Percentiles rank a stretch among this genome's conserved stretches.
These are phyloP conservation scores for Pygocentrus nattereri DNA, from an alignment of 2,797 vertebrate genomes.

Conservation along the genomic window DNA sequence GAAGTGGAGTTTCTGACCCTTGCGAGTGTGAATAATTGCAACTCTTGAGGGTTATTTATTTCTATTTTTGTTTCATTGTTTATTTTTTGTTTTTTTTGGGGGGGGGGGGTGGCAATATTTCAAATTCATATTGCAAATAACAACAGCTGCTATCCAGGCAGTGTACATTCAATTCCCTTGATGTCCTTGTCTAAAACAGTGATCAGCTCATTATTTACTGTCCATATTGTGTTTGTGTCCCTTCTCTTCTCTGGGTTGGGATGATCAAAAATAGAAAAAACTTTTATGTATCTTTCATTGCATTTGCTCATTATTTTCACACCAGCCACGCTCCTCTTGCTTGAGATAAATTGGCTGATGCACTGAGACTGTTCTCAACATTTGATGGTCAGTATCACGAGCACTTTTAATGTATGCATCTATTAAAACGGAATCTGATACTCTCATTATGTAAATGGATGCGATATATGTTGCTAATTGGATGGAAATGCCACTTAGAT, in stretches of 20 bases:
- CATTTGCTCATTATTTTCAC: conserved; percentile 59
- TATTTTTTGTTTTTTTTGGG: not conserved
- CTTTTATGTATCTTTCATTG: conserved; percentile 55
- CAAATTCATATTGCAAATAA: conserved; percentile 10
- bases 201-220: conserved; percentile 59
- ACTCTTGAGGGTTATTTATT: not conserved
- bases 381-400: conserved; percentile 27
- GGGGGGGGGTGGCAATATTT: conserved; percentile 14
- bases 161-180: conserved; percentile 40
- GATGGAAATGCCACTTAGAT: not conserved
- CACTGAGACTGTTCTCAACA: conserved; percentile 1
- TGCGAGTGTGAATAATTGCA: not conserved
- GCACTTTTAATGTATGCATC: conserved; percentile 15
- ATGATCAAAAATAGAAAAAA: conserved; percentile 51
- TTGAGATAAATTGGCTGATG: conserved; percentile 41
- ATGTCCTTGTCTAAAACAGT: conserved; percentile 40
- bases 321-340: conserved; percentile 31
- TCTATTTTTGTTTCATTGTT: not conserved
- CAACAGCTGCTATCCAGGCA: conserved; percentile 35
- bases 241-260: conserved; percentile 40
- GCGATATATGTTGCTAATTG: not conserved
- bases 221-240: conserved; percentile 45
- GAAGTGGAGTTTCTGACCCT: conserved; percentile 29
- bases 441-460: not conserved
- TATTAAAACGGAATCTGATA: not conserved